These are phyloP conservation scores for Pangasius krempfi DNA, from an alignment of 2,797 vertebrate species.

Conservation along the genomic window DNA sequence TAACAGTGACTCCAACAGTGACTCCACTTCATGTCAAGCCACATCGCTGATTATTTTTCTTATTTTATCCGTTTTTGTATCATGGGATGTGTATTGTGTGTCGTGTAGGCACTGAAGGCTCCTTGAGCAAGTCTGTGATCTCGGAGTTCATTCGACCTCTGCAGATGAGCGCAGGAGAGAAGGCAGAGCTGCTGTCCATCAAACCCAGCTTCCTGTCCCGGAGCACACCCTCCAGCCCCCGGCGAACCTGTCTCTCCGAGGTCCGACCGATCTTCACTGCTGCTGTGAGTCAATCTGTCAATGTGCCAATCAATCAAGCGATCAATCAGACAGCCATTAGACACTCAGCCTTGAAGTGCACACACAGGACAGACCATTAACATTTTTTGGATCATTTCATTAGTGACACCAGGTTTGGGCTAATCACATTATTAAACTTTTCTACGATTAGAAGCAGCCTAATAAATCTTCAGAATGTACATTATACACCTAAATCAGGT, in stretches of 20 bases:
- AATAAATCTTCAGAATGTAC: neutral
- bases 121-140: slow-evolving; percentile 82
- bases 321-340: neutral
- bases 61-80: neutral
- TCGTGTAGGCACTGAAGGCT: slow-evolving; percentile 83
- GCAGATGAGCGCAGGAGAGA: slow-evolving; percentile 84
- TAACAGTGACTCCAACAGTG: neutral
- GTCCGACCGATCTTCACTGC: slow-evolving; percentile 73
- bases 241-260: slow-evolving; percentile 85
- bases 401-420: neutral
- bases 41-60: neutral
- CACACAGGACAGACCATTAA: neutral
- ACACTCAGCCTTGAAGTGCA: neutral
- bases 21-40: neutral
- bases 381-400: neutral
- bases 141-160: slow-evolving; percentile 88
- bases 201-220: slow-evolving; percentile 88
- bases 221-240: slow-evolving; percentile 77
- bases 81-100: neutral
- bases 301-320: neutral
- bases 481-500: neutral
- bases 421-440: neutral
- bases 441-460: neutral
- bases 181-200: slow-evolving; percentile 84
- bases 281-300: neutral